phyloP scores from a whole-genome alignment of 2,797 vertebrate species.

The Melanotaenia maccullochi region DNA sequence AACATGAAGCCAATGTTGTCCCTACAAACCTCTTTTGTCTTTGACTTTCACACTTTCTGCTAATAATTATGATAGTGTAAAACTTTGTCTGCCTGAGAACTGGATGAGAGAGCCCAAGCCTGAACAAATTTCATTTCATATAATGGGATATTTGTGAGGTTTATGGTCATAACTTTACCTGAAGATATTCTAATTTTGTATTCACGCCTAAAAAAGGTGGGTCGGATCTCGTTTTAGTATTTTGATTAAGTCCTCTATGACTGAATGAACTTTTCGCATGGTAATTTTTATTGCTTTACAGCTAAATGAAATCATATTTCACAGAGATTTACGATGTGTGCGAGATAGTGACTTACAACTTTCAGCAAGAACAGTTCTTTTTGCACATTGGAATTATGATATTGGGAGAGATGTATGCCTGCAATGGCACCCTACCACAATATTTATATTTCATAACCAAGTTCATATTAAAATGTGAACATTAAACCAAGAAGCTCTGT shows the following conservation, averaged over 20 bases:
- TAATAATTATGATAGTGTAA: slow-evolving; percentile 43
- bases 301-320: slow-evolving; percentile 76
- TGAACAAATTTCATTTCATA: slow-evolving; percentile 37
- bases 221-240: slow-evolving; percentile 62
- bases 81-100: slow-evolving; percentile 45
- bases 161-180: slow-evolving; percentile 51
- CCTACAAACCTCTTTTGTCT: slow-evolving; percentile 51
- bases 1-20: slow-evolving; percentile 33
- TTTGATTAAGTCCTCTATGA: slow-evolving; percentile 71
- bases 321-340: slow-evolving; percentile 62
- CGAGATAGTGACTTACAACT: slow-evolving; percentile 59
- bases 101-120: slow-evolving; percentile 32
- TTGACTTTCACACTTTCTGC: slow-evolving; percentile 65
- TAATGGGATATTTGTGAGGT: slow-evolving; percentile 46
- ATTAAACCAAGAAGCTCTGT: background rate
- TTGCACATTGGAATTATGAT: slow-evolving; percentile 46
- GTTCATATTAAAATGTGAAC: slow-evolving; percentile 7
- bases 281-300: slow-evolving; percentile 71
- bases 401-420: slow-evolving; percentile 20
- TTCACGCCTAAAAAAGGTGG: slow-evolving; percentile 39
- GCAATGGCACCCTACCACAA: slow-evolving; percentile 11
- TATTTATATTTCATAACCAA: background rate
- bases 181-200: slow-evolving; percentile 55
- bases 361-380: slow-evolving; percentile 48
- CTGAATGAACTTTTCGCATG: slow-evolving; percentile 64